Evolutionary conservation across 2,797 vertebrate genomes (phyloP), one percentile per base, ranked within the genome.

Genomic region (Pseudopleuronectes americanus): DNA sequence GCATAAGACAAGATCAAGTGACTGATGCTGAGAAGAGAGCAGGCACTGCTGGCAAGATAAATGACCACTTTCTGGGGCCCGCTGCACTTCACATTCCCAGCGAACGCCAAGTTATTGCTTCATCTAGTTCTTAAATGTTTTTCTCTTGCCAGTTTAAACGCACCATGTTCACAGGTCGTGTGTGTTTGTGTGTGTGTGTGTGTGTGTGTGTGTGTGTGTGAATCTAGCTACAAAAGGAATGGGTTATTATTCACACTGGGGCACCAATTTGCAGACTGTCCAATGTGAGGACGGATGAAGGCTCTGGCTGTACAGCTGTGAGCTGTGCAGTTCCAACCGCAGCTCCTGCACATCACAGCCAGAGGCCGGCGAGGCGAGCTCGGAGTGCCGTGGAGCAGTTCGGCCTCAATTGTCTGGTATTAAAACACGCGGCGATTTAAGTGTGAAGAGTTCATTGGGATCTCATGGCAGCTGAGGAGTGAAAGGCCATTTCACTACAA

Each of bases 241-340:
- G 70, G 77, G 62, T 84, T 86, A 76, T 84, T 75, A 87, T 84
- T 81, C 13, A 16, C 64, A 45, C 53, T 8, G 22, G 60, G 78
- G 71, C 56, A 81, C 71, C 77, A 78, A 80, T 89, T 84, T 86
- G 71, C 62, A 67, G 75, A 70, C 74, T 67, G 74, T 79, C 73
- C 49, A 49, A 26, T 43, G 74, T 45, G 48, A 62, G 64, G 68
- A 53, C 1, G 19, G 16, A 52, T 54, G 68, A 61, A 14, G 21
- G 69, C 33, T 17, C 23, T 5, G 31, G 57, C 26, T 16, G 51
- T 21, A 6, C 48, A 62, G 53, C 76, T 61, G 54, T 45, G 57
- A 64, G 49, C 76, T 58, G 54, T 38, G 57, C 68, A 68, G 71
- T 77, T 77, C 47, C 66, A 68, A 62, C 65, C 60, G 75, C 67